A percentile compares a stretch with the other conserved stretches of the same genome.
Evolutionary conservation across 1,140 invertebrate genomes (phyloP).

Genomic region (Drosophila virilis): DNA sequence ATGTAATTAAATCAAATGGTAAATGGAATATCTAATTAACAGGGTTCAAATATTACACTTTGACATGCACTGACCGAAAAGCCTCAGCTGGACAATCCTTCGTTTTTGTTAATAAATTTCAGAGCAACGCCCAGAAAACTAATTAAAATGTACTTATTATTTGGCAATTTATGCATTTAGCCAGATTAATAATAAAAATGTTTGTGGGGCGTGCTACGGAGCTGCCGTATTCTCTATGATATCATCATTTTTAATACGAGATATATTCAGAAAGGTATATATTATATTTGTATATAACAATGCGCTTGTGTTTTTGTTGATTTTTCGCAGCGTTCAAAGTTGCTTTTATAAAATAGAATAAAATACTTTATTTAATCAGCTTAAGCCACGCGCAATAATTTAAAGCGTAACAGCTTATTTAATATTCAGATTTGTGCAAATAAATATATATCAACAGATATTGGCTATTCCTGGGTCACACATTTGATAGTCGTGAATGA

Average conservation of each 20-base stretch:
- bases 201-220: constrained; percentile 3
- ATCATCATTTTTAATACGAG: constrained; percentile 32
- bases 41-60: constrained; percentile 25
- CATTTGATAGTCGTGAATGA: no score
- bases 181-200: constrained; percentile 24
- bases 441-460: no score
- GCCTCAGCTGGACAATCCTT: background rate
- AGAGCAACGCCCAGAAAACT: constrained; percentile 14
- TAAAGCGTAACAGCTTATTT: constrained; percentile 10
- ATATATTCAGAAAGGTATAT: background rate
- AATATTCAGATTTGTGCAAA: background rate
- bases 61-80: constrained; percentile 24
- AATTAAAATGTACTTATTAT: constrained; percentile 21
- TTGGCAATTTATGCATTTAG: constrained; percentile 24
- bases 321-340: background rate
- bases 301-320: background rate
- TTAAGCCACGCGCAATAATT: constrained; percentile 7
- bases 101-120: background rate
- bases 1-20: constrained; percentile 47
- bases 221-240: constrained; percentile 25
- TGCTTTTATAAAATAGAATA: background rate
- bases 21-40: constrained; percentile 22
- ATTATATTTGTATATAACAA: constrained; percentile 7
- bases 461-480: no score
- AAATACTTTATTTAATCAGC: constrained; percentile 16